A percentile compares a stretch with the other conserved stretches of the same genome.
Evolutionary conservation across 1,140 invertebrate species (phyloP).

Genomic region (Drosophila murphyi): DNA sequence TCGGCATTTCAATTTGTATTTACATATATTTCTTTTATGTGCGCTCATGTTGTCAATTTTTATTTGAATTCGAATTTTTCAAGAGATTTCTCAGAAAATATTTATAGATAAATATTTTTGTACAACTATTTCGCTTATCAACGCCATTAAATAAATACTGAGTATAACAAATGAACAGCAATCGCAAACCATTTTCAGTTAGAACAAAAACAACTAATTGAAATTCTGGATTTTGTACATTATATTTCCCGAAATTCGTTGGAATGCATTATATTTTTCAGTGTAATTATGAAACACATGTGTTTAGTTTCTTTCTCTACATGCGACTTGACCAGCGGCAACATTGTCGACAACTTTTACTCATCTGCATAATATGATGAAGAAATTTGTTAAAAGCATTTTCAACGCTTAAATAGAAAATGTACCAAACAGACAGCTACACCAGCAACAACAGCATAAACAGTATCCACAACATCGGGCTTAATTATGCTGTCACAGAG

Average conservation of each 20-base stretch:
- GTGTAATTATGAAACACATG: constrained; percentile 32
- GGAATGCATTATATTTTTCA: neutral
- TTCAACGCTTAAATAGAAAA: constrained; percentile 64
- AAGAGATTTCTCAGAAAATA: constrained; percentile 3
- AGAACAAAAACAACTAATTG: constrained; percentile 20
- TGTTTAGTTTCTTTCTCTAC: constrained; percentile 22
- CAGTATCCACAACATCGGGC: constrained; percentile 39
- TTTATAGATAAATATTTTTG: neutral
- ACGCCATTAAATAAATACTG: neutral
- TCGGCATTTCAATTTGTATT: constrained; percentile 26
- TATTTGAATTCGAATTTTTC: constrained; percentile 8
- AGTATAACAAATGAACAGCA: neutral
- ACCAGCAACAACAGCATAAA: constrained; percentile 4
- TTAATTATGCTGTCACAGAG: constrained; percentile 81
- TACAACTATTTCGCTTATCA: neutral
- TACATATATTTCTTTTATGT: constrained; percentile 20
- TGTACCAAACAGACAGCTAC: constrained; percentile 31
- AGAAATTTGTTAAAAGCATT: constrained; percentile 69
- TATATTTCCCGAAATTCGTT: neutral
- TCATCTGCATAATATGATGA: constrained; percentile 69
- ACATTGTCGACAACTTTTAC: constrained; percentile 60
- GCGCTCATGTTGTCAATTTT: constrained; percentile 23
- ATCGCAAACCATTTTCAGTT: neutral
- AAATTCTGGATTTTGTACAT: constrained; percentile 38
- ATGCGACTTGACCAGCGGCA: constrained; percentile 6